Percentiles rank a stretch among this genome's conserved stretches.
Evolutionary conservation across 2,113 vertebrate species (phyloP).

Genomic region (Thalassarche chlororhynchos): DNA sequence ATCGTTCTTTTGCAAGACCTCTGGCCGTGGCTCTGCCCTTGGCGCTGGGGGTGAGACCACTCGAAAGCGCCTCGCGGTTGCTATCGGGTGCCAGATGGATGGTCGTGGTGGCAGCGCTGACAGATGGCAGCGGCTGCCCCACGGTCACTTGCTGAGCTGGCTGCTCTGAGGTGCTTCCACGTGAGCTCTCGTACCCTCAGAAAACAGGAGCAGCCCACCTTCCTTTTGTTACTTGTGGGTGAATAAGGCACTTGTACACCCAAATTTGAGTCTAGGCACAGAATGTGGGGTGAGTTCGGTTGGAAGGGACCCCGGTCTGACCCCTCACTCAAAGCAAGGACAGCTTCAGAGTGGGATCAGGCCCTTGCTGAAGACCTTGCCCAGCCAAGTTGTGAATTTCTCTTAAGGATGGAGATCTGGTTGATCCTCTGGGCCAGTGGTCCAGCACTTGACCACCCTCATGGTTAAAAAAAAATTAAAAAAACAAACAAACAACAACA

Average conservation of each 20-base stretch:
- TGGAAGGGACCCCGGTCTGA: neutral
- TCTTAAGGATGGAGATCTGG: accelerated
- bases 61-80: neutral
- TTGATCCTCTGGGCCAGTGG: neutral
- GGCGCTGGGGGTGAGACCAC: accelerated
- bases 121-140: neutral
- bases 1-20: neutral
- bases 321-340: neutral
- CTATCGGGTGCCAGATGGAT: accelerated
- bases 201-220: neutral
- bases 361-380: neutral
- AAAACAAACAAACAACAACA: too few relatives aligned
- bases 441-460: neutral
- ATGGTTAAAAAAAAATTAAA: neutral
- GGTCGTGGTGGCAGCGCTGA: accelerated
- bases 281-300: neutral
- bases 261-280: accelerated
- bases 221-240: accelerated
- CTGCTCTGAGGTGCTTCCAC: neutral
- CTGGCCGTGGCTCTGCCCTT: neutral
- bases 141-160: neutral
- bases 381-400: neutral
- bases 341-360: neutral
- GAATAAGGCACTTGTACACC: accelerated
- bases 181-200: neutral